Conservation (phyloP, 1,140 invertebrate genomes). For the Zophobas morio region DNA sequence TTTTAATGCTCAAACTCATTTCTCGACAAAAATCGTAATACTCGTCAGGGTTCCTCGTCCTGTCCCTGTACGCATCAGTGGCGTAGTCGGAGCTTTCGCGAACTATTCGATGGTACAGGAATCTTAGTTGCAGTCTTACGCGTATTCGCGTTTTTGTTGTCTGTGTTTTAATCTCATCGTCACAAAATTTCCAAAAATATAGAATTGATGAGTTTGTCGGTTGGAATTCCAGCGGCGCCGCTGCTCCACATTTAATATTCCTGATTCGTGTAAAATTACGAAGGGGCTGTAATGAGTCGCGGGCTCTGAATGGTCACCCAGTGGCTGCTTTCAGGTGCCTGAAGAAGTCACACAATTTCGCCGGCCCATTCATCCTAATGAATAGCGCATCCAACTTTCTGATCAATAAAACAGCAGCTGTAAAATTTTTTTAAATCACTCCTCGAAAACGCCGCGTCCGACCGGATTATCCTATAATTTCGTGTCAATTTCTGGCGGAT, state of each 20-base stretch:
- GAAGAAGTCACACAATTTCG: conserved; percentile 8
- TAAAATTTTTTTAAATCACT: conserved; percentile 4
- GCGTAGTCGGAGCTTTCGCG: too few species aligned
- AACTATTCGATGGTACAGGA: too few species aligned
- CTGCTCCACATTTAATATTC: conserved; percentile 9
- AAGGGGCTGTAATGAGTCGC: conserved; percentile 5
- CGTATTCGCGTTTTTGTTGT: too few species aligned
- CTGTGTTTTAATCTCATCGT: too few species aligned
- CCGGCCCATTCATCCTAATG: conserved; percentile 2
- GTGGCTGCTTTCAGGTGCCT: conserved; percentile 24
- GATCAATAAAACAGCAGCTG: conserved; percentile 7
- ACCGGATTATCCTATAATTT: background rate
- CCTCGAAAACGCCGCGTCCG: background rate
- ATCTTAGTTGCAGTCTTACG: too few species aligned
- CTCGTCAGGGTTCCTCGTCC: too few species aligned
- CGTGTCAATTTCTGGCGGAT: conserved; percentile 10
- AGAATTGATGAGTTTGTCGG: too few species aligned
- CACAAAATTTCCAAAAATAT: too few species aligned
- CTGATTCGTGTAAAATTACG: conserved; percentile 7
- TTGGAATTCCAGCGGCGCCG: too few species aligned
- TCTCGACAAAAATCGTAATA: too few species aligned
- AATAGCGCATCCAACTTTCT: conserved; percentile 9
- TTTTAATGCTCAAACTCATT: too few species aligned
- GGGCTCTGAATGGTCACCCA: conserved; percentile 12
- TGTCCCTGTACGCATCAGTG: too few species aligned